Evolutionary conservation across 2,888 invertebrate species (phyloP).

Genomic region (Leptinotarsa rubiginosa): DNA sequence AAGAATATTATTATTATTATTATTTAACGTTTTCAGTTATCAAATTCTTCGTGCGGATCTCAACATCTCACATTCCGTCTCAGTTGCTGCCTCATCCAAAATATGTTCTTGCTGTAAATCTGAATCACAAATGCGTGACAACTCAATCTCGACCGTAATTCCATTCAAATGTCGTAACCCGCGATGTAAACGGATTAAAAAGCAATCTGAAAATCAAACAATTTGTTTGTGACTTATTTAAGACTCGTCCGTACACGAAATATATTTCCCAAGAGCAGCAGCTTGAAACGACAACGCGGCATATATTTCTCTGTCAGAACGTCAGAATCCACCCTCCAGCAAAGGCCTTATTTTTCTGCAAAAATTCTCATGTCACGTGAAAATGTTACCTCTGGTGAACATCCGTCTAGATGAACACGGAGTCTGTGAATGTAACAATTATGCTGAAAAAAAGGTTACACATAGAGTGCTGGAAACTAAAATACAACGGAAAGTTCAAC

Average conservation of each 20-base stretch:
- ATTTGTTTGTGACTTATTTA: constrained; percentile 9
- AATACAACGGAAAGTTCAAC: too few species aligned
- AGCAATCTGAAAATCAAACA: constrained; percentile 12
- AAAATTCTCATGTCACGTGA: background rate
- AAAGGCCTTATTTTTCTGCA: background rate
- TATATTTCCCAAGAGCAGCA: constrained; percentile 13
- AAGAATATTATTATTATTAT: too few species aligned
- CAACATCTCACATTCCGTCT: background rate
- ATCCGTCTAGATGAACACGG: background rate
- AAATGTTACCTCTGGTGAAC: constrained; percentile 7
- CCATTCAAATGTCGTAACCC: background rate
- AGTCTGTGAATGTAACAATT: background rate
- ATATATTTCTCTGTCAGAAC: constrained; percentile 5
- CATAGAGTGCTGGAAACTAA: too few species aligned
- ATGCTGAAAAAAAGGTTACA: background rate
- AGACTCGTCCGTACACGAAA: background rate
- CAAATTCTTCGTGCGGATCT: background rate
- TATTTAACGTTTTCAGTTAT: too few species aligned
- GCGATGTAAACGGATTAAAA: constrained; percentile 1
- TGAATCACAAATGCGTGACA: background rate
- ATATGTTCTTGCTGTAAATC: background rate
- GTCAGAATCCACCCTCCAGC: background rate
- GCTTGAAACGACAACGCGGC: background rate
- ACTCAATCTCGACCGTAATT: background rate
- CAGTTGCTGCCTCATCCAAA: background rate